phyloP scores from a whole-genome alignment of 1,140 invertebrate species.

The Geopemphigus sp. region DNA sequence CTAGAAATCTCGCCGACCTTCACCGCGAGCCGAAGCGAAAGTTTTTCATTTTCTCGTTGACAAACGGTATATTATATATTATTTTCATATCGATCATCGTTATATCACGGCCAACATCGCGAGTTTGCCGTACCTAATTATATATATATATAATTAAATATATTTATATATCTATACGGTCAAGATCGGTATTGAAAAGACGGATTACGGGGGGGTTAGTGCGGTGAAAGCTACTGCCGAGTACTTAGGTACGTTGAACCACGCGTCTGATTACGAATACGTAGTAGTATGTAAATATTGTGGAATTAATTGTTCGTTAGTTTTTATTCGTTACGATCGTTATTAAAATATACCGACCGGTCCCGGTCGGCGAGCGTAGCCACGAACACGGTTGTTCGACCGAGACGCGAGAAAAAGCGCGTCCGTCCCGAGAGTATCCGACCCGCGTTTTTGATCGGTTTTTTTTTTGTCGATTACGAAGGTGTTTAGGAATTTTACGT shows the following conservation, averaged over 20 bases:
- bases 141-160: background rate
- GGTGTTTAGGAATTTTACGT: no score
- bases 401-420: conserved; percentile 9
- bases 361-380: background rate
- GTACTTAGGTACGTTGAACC: conserved; percentile 13
- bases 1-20: conserved; percentile 48
- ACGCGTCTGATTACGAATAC: conserved; percentile 2
- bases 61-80: background rate
- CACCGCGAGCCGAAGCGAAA: conserved; percentile 36
- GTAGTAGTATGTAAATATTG: background rate
- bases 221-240: background rate
- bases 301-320: background rate
- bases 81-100: background rate
- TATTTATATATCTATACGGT: background rate
- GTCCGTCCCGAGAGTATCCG: no score
- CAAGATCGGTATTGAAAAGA: background rate
- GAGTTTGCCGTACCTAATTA: no score
- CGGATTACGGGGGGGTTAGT: background rate
- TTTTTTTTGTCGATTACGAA: no score
- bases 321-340: background rate
- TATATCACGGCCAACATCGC: background rate
- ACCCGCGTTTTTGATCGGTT: no score
- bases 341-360: conserved; percentile 6
- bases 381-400: conserved; percentile 14
- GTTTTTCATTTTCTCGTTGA: conserved; percentile 42